phyloP scores from a whole-genome alignment of 37 sponge, comb jelly and placozoan species.

The Axinella damicornis region DNA sequence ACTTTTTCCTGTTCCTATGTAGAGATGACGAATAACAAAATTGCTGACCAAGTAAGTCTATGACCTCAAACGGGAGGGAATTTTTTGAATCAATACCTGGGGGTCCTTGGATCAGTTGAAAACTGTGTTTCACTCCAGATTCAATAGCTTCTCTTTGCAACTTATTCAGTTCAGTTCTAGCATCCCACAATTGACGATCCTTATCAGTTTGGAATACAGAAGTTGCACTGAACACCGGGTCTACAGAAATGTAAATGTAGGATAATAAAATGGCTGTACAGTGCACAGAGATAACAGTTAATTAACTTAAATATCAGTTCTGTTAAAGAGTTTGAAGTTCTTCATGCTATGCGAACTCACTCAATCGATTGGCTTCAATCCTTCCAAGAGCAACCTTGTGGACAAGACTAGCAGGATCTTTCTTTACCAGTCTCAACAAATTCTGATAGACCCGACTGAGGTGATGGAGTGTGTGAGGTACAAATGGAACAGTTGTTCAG shows the following conservation, averaged over 20 bases:
- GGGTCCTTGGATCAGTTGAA: constrained; percentile 61
- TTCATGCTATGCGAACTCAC: too few species aligned
- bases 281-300: background rate
- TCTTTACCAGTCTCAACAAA: background rate
- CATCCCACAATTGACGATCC: background rate
- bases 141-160: constrained; percentile 15
- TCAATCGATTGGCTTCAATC: too few species aligned
- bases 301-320: too few species aligned
- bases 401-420: background rate
- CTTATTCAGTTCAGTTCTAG: constrained; percentile 3
- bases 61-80: too few species aligned
- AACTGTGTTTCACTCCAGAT: background rate
- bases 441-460: background rate
- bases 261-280: too few species aligned
- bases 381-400: too few species aligned
- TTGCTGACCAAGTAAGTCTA: too few species aligned
- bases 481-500: background rate
- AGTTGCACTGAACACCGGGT: background rate
- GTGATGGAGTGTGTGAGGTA: background rate
- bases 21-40: too few species aligned
- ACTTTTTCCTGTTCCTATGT: constrained; percentile 73
- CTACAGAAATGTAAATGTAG: too few species aligned
- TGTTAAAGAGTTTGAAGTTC: too few species aligned
- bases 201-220: background rate
- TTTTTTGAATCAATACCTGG: constrained; percentile 29